Evolutionary conservation across 2,113 vertebrate genomes (phyloP), one percentile per base, ranked within the genome.

Genomic region (Ameiurus melas): DNA sequence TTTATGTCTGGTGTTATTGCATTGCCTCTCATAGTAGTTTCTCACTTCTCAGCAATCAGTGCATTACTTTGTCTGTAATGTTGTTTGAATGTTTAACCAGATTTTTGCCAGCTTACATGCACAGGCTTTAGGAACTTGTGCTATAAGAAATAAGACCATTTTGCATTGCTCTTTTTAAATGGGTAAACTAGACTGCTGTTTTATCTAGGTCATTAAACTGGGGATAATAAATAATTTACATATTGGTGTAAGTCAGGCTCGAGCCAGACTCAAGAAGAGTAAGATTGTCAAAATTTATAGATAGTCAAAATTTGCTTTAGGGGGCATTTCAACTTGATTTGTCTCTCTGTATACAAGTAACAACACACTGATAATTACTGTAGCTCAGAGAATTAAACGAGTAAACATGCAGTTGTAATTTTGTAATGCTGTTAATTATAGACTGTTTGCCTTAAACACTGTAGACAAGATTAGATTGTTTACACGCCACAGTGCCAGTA

Each of bases 181-280:
- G 68, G 60, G 86, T 91, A 71, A 90, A 91, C 85, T 68, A 75
- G 90, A 91, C 90, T 92, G 89, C 85, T 85, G 87, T 91, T 85
- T n/a, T 39, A 95, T 95, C 88, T 94, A 94, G 94, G 95, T 95
- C 94, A 95, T 64, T 87, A 92, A 95, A 94, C 71, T 93, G 90
- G 94, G 92, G 84, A 93, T 77, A 91, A 93, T 95, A 90, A 95
- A 95, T 96, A 91, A 95, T 95, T 95, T 85, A 95, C 62, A 83
- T 47, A 86, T 85, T 90, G 82, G 89, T 86, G 88, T 87, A 89
- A 82, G 66, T 33, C 16, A 10, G n/a, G 30, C 64, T 30, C 0
- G 4, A 30, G 13, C n/a, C 30, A 30, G n/a, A 43, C 64, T 30
- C 27, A 68, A 16, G 64, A 68, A 64, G 14, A 62, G 70, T 57